Conservation (phyloP, 2,113 vertebrate species). For the Ptyas mucosa region DNA sequence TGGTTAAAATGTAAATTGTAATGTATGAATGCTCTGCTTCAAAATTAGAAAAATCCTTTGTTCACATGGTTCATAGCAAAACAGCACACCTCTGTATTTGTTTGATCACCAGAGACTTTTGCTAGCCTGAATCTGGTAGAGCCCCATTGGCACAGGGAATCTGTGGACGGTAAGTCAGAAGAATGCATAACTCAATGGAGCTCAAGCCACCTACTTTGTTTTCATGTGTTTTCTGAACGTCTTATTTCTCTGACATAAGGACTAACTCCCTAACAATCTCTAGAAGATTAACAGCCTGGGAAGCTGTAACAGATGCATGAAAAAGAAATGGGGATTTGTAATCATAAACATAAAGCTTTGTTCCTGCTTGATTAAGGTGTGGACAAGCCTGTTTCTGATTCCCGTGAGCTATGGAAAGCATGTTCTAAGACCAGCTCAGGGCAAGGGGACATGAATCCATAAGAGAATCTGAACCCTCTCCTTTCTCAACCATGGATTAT, state of each 20-base stretch:
- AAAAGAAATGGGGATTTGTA: background rate
- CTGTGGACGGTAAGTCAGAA: slow-evolving; percentile 54
- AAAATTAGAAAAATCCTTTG: background rate
- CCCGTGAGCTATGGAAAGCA: background rate
- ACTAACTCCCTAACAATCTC: background rate
- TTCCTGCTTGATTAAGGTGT: background rate
- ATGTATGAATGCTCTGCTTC: background rate
- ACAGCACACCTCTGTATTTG: slow-evolving; percentile 50
- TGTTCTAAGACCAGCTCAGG: background rate
- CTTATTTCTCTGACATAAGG: background rate
- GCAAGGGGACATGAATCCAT: background rate
- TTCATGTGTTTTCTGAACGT: background rate
- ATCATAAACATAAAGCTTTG: background rate
- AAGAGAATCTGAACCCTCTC: background rate
- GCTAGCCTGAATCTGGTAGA: slow-evolving; percentile 56
- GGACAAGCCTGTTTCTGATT: background rate
- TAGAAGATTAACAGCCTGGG: background rate
- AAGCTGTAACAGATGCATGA: background rate
- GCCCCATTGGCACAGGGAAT: slow-evolving; percentile 50
- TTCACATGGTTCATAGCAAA: background rate
- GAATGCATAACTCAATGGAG: background rate
- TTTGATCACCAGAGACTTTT: slow-evolving; percentile 55
- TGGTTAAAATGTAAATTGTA: background rate
- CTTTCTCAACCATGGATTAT: background rate
- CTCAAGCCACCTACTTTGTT: background rate